Percentiles rank a stretch among this genome's conserved stretches.
These are phyloP conservation scores for Guaruba guarouba DNA, from an alignment of 2,113 vertebrate species.

Conservation along the genomic window DNA sequence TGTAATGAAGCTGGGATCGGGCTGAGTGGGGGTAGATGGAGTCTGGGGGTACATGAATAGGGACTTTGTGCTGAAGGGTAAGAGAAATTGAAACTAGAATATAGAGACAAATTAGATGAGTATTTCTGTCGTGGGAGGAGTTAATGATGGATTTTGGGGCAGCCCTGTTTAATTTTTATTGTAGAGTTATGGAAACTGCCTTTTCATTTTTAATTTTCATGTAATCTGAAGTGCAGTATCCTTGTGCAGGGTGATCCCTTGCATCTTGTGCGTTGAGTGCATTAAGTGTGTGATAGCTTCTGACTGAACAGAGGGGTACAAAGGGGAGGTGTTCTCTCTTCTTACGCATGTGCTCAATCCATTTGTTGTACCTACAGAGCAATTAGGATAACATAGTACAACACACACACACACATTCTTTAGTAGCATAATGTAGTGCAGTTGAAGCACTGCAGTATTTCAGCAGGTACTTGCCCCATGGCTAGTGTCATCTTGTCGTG, in stretches of 20 bases:
- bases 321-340: neutral
- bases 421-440: neutral
- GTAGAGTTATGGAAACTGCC: neutral
- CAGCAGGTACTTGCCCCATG: neutral
- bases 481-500: fast-evolving
- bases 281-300: neutral
- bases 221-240: neutral
- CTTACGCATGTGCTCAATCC: neutral
- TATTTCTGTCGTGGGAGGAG: neutral
- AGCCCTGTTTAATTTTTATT: neutral
- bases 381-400: neutral
- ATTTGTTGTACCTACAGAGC: neutral
- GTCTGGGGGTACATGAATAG: neutral
- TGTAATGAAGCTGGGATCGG: neutral
- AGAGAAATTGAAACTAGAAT: neutral
- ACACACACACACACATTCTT: neutral
- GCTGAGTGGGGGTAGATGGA: neutral
- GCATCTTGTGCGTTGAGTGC: neutral
- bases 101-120: neutral
- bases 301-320: neutral
- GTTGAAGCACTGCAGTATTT: fast-evolving
- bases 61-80: neutral
- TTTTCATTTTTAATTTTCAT: neutral
- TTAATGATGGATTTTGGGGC: neutral
- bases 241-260: neutral